phyloP scores from a whole-genome alignment of 92 coral and sea anemone genomes.

The Epizoanthus scotinus region DNA sequence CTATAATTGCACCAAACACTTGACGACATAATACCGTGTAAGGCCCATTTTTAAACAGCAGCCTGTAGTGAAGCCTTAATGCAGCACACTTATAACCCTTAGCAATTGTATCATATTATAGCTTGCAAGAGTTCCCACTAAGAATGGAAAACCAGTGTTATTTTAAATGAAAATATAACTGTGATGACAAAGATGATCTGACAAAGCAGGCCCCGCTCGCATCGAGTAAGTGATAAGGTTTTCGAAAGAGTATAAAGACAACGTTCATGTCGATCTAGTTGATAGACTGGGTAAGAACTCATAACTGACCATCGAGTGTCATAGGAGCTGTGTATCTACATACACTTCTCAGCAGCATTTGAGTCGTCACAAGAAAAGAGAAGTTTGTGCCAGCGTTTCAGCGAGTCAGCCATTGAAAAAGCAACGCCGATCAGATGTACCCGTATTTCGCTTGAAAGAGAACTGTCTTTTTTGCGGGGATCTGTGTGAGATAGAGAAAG shows the following conservation, averaged over 20 bases:
- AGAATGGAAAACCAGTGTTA: constrained; percentile 38
- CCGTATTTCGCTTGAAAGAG: constrained; percentile 54
- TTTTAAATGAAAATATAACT: constrained; percentile 48
- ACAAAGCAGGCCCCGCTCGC: constrained; percentile 44
- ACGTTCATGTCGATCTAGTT: constrained; percentile 38
- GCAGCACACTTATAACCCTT: constrained; percentile 45
- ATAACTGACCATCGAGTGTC: constrained; percentile 46
- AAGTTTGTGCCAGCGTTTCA: constrained; percentile 19
- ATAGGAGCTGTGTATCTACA: constrained; percentile 64
- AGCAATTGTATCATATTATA: constrained; percentile 41
- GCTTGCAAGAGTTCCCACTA: constrained; percentile 42
- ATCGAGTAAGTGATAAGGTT: constrained; percentile 35
- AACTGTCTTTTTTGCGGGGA: constrained; percentile 68
- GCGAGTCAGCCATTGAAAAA: constrained; percentile 44
- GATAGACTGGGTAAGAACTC: constrained; percentile 31
- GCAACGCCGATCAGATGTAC: constrained; percentile 55
- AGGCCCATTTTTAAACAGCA: not conserved
- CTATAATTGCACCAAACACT: no score
- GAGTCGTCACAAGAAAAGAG: constrained; percentile 52
- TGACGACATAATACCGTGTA: no score
- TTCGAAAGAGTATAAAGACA: constrained; percentile 43
- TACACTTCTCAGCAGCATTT: constrained; percentile 60
- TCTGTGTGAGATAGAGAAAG: constrained; percentile 43
- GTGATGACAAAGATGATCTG: constrained; percentile 41
- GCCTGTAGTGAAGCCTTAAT: constrained; percentile 25